phyloP scores from a whole-genome alignment of 2,888 invertebrate genomes.

The Crioceris asparagi region DNA sequence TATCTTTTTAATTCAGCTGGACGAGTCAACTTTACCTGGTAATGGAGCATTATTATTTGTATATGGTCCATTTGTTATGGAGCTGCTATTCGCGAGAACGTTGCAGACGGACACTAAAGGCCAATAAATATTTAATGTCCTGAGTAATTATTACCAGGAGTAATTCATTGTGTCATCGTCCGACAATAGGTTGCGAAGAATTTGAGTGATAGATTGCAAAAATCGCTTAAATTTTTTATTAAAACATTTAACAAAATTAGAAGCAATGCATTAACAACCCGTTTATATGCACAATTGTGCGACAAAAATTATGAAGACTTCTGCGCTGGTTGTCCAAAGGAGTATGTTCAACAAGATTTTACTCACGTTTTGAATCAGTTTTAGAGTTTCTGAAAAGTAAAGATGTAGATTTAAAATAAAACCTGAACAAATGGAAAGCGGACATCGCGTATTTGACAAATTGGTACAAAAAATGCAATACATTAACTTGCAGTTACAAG shows the following conservation, averaged over 20 bases:
- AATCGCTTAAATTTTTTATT: conserved; percentile 17
- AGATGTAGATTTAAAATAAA: conserved; percentile 12
- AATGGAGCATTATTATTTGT: no score
- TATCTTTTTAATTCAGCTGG: no score
- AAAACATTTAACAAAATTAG: no score
- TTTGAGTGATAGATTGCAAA: conserved; percentile 1
- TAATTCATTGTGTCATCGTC: conserved; percentile 1
- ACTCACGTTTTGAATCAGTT: conserved; percentile 9
- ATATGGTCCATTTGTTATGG: no score
- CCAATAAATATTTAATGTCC: no score
- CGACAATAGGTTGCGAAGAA: conserved; percentile 6
- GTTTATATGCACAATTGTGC: conserved; percentile 24
- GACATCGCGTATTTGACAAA: conserved; percentile 18
- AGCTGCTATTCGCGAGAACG: no score
- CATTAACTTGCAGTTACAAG: conserved; percentile 11
- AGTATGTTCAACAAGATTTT: conserved; percentile 19
- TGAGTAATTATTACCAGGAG: no score
- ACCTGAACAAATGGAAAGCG: conserved; percentile 14
- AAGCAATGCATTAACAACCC: no score
- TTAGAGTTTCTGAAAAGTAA: conserved; percentile 13
- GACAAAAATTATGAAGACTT: conserved; percentile 24
- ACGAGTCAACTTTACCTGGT: no score
- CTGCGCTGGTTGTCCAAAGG: conserved; percentile 22
- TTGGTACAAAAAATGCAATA: conserved; percentile 15
- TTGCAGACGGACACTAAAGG: no score